Evolutionary conservation across 2,797 vertebrate species (phyloP).

Genomic region (Myripristis murdjan): DNA sequence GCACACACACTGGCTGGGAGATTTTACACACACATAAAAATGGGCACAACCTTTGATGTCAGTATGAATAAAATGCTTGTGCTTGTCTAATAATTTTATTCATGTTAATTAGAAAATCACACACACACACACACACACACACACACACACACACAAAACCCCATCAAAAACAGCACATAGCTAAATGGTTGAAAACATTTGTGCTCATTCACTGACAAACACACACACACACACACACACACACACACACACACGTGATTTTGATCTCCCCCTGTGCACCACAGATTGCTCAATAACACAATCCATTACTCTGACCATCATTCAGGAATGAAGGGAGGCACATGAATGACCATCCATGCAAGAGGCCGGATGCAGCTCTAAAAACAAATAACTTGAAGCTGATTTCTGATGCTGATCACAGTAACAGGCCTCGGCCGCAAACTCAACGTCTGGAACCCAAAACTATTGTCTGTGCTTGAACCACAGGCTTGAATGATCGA

Average conservation of each 20-base stretch:
- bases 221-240: background rate
- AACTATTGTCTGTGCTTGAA: constrained; percentile 32
- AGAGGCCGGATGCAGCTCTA: constrained; percentile 9
- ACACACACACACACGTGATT: background rate
- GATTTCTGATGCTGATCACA: constrained; percentile 23
- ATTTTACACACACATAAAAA: background rate
- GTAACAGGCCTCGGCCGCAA: constrained; percentile 25
- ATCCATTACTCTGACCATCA: constrained; percentile 6
- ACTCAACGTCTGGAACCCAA: constrained; percentile 26
- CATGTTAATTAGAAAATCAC: too few species aligned
- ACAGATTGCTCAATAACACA: background rate
- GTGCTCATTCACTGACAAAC: background rate
- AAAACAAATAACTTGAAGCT: constrained; percentile 31
- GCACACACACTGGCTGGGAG: background rate
- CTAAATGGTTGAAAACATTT: too few species aligned
- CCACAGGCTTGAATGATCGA: constrained; percentile 23
- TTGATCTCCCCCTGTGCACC: background rate
- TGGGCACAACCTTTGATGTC: too few species aligned
- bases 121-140: too few species aligned
- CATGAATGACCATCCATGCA: background rate
- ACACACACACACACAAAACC: too few species aligned
- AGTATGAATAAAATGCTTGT: too few species aligned
- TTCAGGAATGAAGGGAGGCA: constrained; percentile 27
- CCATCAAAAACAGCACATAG: too few species aligned
- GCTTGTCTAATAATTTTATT: too few species aligned